Percentiles rank a stretch among this genome's conserved stretches.
phyloP scores from a whole-genome alignment of 2,113 vertebrate genomes.

The Odontesthes bonariensis region DNA sequence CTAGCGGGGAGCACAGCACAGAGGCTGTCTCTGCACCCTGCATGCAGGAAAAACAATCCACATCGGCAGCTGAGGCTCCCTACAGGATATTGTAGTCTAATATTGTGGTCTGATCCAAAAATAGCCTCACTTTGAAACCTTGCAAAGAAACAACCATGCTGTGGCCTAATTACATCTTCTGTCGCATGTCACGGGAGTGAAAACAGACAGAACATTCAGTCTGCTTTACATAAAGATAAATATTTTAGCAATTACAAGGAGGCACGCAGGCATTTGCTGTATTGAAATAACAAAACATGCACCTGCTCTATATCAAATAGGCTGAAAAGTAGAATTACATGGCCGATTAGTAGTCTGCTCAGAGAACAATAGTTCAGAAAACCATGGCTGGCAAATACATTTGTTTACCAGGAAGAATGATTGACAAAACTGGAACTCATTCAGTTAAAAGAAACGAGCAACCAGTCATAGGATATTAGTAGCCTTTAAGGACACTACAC shows the following conservation, averaged over 20 bases:
- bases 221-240: not conserved
- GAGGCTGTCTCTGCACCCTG: slow-evolving; percentile 50
- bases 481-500: not conserved
- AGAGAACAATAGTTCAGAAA: slow-evolving; percentile 30
- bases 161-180: slow-evolving; percentile 29
- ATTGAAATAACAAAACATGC: slow-evolving; percentile 7
- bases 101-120: slow-evolving; percentile 50
- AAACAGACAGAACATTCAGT: slow-evolving; percentile 2
- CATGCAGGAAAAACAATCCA: slow-evolving; percentile 64
- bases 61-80: slow-evolving; percentile 52
- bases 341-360: not conserved
- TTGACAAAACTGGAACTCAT: not conserved
- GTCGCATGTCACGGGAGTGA: slow-evolving; percentile 12
- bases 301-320: slow-evolving; percentile 27
- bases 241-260: not conserved
- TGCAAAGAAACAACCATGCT: slow-evolving; percentile 16
- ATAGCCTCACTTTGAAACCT: slow-evolving; percentile 53
- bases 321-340: not conserved
- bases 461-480: not conserved
- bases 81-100: slow-evolving; percentile 35
- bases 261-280: not conserved
- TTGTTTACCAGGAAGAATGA: slow-evolving; percentile 19
- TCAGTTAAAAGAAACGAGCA: not conserved
- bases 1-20: slow-evolving; percentile 53
- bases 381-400: slow-evolving; percentile 22